Evolutionary conservation across 2,113 vertebrate species (phyloP), one percentile per base, ranked within the genome.

Genomic region (Macquaria australasica): DNA sequence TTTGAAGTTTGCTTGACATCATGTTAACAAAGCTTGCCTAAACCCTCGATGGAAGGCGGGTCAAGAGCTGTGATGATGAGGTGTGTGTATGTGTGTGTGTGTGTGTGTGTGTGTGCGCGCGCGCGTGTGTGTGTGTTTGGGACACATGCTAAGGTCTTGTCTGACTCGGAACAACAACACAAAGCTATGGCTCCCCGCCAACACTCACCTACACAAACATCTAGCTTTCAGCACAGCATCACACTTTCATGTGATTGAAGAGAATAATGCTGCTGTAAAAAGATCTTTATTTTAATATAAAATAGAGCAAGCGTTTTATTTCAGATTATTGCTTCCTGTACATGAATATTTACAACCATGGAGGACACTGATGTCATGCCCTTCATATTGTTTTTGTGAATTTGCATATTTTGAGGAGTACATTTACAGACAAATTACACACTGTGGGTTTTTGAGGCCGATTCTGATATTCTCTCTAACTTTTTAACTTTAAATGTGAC

Each of bases 1-100:
- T 93, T 92, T 90, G 82, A 92, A 90, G 92, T 90, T 90, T 90
- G 84, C 83, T 89, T 93, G 92, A 92, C 91, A 91, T 92, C 81
- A 70, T 91, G 92, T 90, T 94, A 90, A 92, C 92, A 93, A 91
- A 94, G 90, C 77, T 84, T 70, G 81, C 58, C 84, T 93, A 92
- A 94, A 89, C 89, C 91, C 82, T 81, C 62, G 79, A 88, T 88
- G 72, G 86, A 85, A 69, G 69, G 85, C 87, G 81, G 71, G 73
- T 64, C 74, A 62, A 90, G 79, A 86, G 73, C 48, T 83, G 86
- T 66, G 55, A 41, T 59, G 73, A 74, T 56, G 48, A 18, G 77
- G 66, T 80, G 41, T 85, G 43, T 81, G 50, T 62, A 51, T 72
- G 62, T 63, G 73, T 77, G 76, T 73, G 59, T 64, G 69, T 77